Percentiles rank a stretch among this genome's conserved stretches.
phyloP scores from a whole-genome alignment of 1,140 invertebrate genomes.

The Kradibia gibbosae region DNA sequence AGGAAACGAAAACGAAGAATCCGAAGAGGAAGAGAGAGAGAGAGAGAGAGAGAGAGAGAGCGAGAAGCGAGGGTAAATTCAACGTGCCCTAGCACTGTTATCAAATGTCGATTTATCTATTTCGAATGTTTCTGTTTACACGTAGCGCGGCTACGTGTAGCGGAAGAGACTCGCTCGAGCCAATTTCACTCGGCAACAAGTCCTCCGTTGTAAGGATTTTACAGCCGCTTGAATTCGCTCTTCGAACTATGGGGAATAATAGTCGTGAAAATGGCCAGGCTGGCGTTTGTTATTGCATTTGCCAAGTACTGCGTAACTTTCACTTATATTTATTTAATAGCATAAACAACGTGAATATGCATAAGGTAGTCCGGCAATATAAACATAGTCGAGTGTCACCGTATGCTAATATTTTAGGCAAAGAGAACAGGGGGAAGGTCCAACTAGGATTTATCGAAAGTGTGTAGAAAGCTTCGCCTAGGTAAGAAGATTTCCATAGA shows the following conservation, averaged over 20 bases:
- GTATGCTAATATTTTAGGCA: neutral
- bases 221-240: neutral
- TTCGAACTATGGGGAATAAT: neutral
- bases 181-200: neutral
- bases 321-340: neutral
- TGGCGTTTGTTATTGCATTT: neutral
- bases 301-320: neutral
- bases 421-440: no score
- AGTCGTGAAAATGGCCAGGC: neutral
- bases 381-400: neutral
- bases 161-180: neutral
- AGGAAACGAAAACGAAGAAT: neutral
- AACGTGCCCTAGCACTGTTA: neutral
- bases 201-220: neutral
- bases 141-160: neutral
- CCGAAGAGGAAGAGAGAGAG: no score
- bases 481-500: neutral
- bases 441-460: neutral
- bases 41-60: no score
- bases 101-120: neutral
- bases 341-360: neutral
- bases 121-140: neutral
- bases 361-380: neutral
- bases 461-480: neutral
- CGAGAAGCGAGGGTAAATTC: neutral